Percentiles rank a stretch among this genome's conserved stretches.
phyloP scores from a whole-genome alignment of 2,888 invertebrate genomes.

The Caenorhabditis sp. region DNA sequence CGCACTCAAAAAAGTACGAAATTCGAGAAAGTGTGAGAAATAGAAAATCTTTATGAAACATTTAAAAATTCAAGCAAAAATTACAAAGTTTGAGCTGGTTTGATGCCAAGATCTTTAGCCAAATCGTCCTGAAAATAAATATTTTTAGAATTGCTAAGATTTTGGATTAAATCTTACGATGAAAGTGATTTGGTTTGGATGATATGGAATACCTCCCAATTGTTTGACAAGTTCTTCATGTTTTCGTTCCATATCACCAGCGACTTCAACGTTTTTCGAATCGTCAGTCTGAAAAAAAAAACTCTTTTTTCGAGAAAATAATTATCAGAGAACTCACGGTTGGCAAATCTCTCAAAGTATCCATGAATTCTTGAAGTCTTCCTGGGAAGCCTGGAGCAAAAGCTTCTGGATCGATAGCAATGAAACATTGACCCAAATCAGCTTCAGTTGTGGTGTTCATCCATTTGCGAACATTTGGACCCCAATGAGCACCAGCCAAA shows the following conservation, averaged over 20 bases:
- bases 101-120: constrained; percentile 47
- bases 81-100: constrained; percentile 20
- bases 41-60: not conserved
- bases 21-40: not conserved
- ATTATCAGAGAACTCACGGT: constrained; percentile 35
- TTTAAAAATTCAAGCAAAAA: not conserved
- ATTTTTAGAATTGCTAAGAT: not conserved
- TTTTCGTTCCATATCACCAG: constrained; percentile 63
- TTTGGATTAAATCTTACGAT: constrained; percentile 13
- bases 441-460: constrained; percentile 78
- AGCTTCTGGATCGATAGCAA: constrained; percentile 64
- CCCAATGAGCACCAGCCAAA: constrained; percentile 78
- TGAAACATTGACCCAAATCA: constrained; percentile 70
- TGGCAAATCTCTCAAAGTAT: constrained; percentile 58
- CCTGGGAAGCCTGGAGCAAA: constrained; percentile 65
- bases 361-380: constrained; percentile 62
- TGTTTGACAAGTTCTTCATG: constrained; percentile 59
- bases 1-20: not conserved
- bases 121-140: constrained; percentile 53
- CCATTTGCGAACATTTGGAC: constrained; percentile 84
- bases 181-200: constrained; percentile 61
- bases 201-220: constrained; percentile 67
- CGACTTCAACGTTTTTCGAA: constrained; percentile 54
- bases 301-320: not conserved
- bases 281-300: constrained; percentile 48